phyloP scores from a whole-genome alignment of 2,888 invertebrate genomes.

The Branchipolynoe longqiensis region DNA sequence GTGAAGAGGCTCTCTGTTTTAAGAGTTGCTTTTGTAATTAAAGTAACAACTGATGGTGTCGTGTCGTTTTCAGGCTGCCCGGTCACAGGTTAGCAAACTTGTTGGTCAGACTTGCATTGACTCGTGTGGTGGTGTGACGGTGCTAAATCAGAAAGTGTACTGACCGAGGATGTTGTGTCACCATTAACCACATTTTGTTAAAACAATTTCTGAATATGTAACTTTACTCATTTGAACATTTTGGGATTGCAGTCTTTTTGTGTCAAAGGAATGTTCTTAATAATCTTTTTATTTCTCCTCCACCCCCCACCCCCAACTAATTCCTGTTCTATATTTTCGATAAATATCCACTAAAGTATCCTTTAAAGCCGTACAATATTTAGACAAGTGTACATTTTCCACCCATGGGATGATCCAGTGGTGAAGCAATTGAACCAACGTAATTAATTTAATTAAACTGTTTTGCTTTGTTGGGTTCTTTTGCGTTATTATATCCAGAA shows the following conservation, averaged over 20 bases:
- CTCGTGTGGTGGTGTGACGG: slow-evolving; percentile 23
- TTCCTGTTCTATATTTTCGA: too few relatives aligned
- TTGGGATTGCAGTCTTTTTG: not conserved
- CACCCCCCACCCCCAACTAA: too few relatives aligned
- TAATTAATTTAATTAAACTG: slow-evolving; percentile 34
- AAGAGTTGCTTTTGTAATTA: too few relatives aligned
- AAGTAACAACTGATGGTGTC: not conserved
- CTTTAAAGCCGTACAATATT: too few relatives aligned
- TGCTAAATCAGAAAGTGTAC: slow-evolving; percentile 24
- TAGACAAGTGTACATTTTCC: too few relatives aligned
- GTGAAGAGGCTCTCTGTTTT: too few relatives aligned
- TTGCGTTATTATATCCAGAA: not conserved
- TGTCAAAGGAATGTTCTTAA: not conserved
- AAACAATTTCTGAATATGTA: too few relatives aligned
- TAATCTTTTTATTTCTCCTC: slow-evolving; percentile 23
- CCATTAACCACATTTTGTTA: slow-evolving; percentile 2
- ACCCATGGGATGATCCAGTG: too few relatives aligned
- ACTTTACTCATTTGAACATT: too few relatives aligned
- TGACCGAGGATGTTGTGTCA: not conserved
- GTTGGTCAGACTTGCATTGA: slow-evolving; percentile 18
- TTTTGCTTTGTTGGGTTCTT: not conserved
- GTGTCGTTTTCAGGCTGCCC: slow-evolving; percentile 54
- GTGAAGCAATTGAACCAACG: slow-evolving; percentile 12
- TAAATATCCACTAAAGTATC: too few relatives aligned
- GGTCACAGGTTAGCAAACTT: slow-evolving; percentile 45